Evolutionary conservation across 1,140 invertebrate genomes (phyloP).

Genomic region (Magallana gigas): DNA sequence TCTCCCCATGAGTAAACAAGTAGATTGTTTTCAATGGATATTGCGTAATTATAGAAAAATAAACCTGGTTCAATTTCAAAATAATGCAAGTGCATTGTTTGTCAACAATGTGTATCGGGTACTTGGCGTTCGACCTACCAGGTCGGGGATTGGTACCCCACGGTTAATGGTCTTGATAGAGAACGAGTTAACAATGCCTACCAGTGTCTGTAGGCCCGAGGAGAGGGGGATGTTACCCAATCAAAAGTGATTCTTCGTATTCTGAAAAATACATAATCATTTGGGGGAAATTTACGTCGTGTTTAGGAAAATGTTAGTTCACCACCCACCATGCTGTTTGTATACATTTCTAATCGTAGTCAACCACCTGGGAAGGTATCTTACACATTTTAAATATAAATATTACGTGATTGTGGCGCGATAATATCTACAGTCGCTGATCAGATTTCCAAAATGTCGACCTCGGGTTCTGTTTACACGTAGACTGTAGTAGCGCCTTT

Average conservation of each 20-base stretch:
- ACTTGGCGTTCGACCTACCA: background rate
- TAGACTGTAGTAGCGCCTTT: background rate
- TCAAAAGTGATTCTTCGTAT: background rate
- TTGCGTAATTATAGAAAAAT: conserved; percentile 28
- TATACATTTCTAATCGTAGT: background rate
- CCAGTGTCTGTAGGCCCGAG: background rate
- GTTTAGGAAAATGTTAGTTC: background rate
- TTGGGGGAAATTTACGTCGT: conserved; percentile 1
- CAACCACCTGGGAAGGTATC: background rate
- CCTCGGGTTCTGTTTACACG: background rate
- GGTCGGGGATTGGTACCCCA: background rate
- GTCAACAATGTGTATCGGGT: conserved; percentile 32
- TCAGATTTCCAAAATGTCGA: background rate
- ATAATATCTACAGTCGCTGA: background rate
- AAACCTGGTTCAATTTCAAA: background rate
- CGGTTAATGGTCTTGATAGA: background rate
- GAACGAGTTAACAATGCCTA: background rate
- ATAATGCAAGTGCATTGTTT: conserved; percentile 20
- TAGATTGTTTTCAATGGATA: conserved; percentile 24
- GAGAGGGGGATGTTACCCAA: background rate
- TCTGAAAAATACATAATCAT: background rate
- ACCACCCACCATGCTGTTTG: background rate
- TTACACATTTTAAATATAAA: conserved; percentile 37
- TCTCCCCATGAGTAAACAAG: background rate
- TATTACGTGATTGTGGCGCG: background rate